Conservation (phyloP, 2,797 vertebrate species). For the Syndactyla subalaris region DNA sequence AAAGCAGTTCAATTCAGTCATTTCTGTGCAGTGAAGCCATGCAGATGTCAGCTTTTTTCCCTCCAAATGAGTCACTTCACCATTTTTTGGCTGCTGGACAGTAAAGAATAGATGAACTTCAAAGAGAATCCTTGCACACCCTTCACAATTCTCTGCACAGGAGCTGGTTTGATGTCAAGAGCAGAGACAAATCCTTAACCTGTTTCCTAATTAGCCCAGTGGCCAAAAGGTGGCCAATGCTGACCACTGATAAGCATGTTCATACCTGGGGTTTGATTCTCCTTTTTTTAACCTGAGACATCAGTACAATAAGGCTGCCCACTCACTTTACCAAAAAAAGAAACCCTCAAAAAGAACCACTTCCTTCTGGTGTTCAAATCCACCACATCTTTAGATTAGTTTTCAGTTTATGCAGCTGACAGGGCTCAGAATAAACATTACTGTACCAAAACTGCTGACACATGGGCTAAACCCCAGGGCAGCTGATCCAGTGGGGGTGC, state of each 20-base stretch:
- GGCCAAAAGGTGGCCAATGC: not conserved
- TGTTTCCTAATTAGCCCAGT: not conserved
- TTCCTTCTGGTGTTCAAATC: slow-evolving; percentile 5
- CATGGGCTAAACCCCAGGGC: not conserved
- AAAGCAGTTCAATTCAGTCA: not conserved
- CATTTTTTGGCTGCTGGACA: not conserved
- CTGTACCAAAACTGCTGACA: slow-evolving; percentile 6
- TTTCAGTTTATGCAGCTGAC: slow-evolving; percentile 51
- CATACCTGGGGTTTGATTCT: not conserved
- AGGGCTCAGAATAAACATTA: slow-evolving; percentile 30
- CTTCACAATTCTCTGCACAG: not conserved
- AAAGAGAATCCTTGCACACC: not conserved
- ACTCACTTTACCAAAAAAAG: not conserved
- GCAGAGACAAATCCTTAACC: not conserved
- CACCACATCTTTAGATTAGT: slow-evolving; percentile 10
- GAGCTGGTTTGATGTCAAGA: not conserved
- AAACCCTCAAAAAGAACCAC: not conserved
- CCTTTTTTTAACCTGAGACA: not conserved
- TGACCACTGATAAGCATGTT: not conserved
- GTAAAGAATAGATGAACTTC: not conserved
- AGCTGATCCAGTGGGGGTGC: slow-evolving; percentile 5
- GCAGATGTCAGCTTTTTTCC: not conserved
- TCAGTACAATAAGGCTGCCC: not conserved
- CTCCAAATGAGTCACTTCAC: not conserved
- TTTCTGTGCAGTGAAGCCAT: not conserved